A percentile compares a stretch with the other conserved stretches of the same genome.
Evolutionary conservation across 37 sponge, comb jelly and placozoan species (phyloP).

Genomic region (Chondrilla cf. caribensis): DNA sequence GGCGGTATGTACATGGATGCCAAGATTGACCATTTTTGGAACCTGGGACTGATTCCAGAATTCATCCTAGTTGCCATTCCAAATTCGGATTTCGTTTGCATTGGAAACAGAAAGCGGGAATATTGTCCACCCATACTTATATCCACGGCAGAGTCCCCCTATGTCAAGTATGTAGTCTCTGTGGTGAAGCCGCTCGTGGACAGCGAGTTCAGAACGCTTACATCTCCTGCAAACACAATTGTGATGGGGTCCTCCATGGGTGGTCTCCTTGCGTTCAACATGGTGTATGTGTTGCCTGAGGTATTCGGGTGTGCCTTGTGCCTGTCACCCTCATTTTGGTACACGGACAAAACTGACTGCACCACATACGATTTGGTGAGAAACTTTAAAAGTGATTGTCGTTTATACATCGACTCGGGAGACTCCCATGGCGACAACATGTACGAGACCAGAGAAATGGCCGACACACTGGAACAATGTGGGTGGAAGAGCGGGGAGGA

Average conservation of each 20-base stretch:
- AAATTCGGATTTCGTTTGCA: conserved; percentile 76
- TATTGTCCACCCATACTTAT: conserved; percentile 65
- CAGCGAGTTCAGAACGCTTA: conserved; percentile 49
- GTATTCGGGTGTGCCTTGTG: conserved; percentile 59
- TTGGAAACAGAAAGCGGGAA: conserved; percentile 73
- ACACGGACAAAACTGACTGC: conserved; percentile 44
- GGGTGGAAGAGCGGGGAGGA: conserved; percentile 68
- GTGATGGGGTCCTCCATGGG: conserved; percentile 79
- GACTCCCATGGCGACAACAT: conserved; percentile 70
- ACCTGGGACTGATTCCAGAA: conserved; percentile 47
- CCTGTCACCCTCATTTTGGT: conserved; percentile 83
- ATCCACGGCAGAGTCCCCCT: conserved; percentile 52
- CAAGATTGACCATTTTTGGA: conserved; percentile 82
- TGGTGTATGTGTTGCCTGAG: conserved; percentile 37
- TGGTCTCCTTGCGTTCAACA: conserved; percentile 60
- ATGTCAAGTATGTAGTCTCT: conserved; percentile 56
- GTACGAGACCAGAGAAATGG: conserved; percentile 64
- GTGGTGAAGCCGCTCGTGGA: conserved; percentile 75
- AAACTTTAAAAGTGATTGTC: neutral
- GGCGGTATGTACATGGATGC: conserved; percentile 84
- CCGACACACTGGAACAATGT: conserved; percentile 30
- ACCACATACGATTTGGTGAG: conserved; percentile 48
- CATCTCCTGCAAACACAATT: conserved; percentile 39
- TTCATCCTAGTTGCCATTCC: conserved; percentile 87
- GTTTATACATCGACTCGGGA: conserved; percentile 82